Conservation (phyloP, 2,888 invertebrate species). For the Platynereis dumerilii region DNA sequence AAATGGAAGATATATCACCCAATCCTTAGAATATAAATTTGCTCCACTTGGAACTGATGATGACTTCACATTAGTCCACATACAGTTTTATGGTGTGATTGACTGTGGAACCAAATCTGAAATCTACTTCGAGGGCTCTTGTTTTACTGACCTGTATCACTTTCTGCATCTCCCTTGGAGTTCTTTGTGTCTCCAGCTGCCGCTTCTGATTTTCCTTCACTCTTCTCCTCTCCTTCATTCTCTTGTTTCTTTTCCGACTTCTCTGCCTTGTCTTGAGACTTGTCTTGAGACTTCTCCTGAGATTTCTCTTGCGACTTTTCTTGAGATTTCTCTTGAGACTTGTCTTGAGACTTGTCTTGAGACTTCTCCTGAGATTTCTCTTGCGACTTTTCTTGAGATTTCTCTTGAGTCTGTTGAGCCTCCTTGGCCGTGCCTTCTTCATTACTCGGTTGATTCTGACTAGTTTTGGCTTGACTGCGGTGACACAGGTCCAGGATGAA, state of each 20-base stretch:
- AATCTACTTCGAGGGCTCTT: no score
- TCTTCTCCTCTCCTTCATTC: background rate
- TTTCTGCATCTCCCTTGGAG: no score
- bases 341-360: no score
- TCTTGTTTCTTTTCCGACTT: background rate
- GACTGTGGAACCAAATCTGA: no score
- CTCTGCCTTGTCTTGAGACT: background rate
- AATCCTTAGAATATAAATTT: no score
- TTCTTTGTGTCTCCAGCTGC: background rate
- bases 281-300: conserved; percentile 1
- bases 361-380: no score
- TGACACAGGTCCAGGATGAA: conserved; percentile 51
- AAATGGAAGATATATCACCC: no score
- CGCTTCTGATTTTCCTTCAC: background rate
- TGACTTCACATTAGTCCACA: no score
- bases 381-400: background rate
- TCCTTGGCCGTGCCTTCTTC: conserved; percentile 4
- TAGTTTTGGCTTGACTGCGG: conserved; percentile 33
- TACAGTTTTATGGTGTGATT: no score
- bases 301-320: no score
- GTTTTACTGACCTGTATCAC: no score
- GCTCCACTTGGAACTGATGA: no score
- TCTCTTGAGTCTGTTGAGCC: background rate
- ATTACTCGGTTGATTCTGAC: background rate
- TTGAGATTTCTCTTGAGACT: background rate